Evolutionary conservation across 2,888 invertebrate species (phyloP).

Genomic region (Fragum whitleyi): DNA sequence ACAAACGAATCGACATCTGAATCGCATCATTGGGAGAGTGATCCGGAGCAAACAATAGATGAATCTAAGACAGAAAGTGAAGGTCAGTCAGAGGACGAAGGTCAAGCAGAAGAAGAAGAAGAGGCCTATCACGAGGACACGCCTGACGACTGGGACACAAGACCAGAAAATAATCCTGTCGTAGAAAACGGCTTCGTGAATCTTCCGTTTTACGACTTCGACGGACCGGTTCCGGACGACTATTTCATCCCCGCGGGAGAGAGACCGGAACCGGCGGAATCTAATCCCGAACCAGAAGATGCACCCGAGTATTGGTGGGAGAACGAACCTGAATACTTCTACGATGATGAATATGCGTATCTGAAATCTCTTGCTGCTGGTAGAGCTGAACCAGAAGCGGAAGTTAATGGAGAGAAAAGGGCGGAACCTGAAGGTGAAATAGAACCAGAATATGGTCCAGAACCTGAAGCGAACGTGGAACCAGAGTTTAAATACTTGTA

Average conservation of each 20-base stretch:
- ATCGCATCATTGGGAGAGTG: not conserved
- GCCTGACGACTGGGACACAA: not conserved
- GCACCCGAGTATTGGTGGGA: slow-evolving; percentile 21
- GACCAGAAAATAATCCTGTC: slow-evolving; percentile 11
- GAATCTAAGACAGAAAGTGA: not conserved
- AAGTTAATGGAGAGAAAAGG: not conserved
- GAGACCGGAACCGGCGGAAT: slow-evolving; percentile 4
- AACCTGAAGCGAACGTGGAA: not conserved
- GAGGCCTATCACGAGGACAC: not conserved
- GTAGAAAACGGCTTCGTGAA: not conserved
- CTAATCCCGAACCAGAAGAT: not conserved
- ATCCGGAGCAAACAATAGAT: not conserved
- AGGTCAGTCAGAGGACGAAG: not conserved
- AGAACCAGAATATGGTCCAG: slow-evolving; percentile 1
- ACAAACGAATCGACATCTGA: not conserved
- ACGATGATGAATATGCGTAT: slow-evolving; percentile 20
- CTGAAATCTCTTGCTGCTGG: not conserved
- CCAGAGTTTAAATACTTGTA: slow-evolving; percentile 11
- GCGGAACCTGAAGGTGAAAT: slow-evolving; percentile 7
- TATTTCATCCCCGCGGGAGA: slow-evolving; percentile 6
- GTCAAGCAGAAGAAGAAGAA: not conserved
- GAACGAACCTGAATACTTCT: slow-evolving; percentile 6
- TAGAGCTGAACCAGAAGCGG: not conserved
- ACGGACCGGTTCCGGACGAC: slow-evolving; percentile 6
- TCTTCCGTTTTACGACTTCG: slow-evolving; percentile 9